These are phyloP conservation scores for Triplophysa siluroides DNA, from an alignment of 2,113 vertebrate species.

Conservation along the genomic window DNA sequence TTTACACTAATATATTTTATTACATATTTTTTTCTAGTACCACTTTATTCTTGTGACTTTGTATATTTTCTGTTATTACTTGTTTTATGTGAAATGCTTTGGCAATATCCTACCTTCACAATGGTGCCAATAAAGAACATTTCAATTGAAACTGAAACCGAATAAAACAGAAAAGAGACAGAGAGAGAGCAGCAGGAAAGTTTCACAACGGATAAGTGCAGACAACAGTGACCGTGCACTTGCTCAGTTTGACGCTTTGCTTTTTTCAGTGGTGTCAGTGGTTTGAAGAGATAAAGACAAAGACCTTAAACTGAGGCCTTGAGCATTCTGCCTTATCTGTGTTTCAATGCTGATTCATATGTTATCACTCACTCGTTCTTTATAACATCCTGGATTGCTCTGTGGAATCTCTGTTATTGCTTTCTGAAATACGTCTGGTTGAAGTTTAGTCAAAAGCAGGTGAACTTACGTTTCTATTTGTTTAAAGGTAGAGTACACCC, in stretches of 20 bases:
- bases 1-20: no score
- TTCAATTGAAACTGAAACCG: no score
- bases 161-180: neutral
- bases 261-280: constrained; percentile 8
- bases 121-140: no score
- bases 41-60: no score
- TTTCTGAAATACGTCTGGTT: neutral
- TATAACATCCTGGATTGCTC: neutral
- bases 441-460: neutral
- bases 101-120: no score
- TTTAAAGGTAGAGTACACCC: no score
- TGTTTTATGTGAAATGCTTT: no score
- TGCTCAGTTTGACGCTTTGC: constrained; percentile 13
- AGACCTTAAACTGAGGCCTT: constrained; percentile 28
- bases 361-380: neutral
- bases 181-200: neutral
- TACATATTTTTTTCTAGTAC: no score
- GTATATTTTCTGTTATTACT: no score
- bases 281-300: constrained; percentile 23
- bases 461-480: neutral
- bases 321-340: neutral
- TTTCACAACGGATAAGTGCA: constrained; percentile 33
- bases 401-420: neutral
- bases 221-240: constrained; percentile 28
- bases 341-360: neutral